Conservation (phyloP, 2,113 vertebrate genomes). For the Epinephelus lanceolatus region DNA sequence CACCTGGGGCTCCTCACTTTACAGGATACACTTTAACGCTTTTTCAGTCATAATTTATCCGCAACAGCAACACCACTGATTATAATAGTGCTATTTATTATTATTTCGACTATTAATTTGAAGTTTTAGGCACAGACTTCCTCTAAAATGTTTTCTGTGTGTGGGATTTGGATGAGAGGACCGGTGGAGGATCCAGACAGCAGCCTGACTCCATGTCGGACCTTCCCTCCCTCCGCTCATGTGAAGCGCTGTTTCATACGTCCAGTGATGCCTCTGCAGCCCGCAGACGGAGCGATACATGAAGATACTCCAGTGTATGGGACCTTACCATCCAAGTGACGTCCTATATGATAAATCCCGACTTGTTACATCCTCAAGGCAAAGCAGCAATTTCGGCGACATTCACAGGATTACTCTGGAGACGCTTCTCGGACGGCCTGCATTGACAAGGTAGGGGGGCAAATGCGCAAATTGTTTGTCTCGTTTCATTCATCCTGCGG, state of each 20-base stretch:
- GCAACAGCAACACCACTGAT: not conserved
- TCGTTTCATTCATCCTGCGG: slow-evolving; percentile 58
- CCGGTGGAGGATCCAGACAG: slow-evolving; percentile 32
- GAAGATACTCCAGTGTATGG: slow-evolving; percentile 66
- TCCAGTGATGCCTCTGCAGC: slow-evolving; percentile 76
- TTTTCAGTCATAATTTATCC: not conserved
- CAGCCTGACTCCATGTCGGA: slow-evolving; percentile 62
- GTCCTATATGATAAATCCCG: slow-evolving; percentile 37
- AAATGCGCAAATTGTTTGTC: slow-evolving; percentile 68
- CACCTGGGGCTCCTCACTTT: not conserved
- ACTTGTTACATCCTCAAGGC: slow-evolving; percentile 32
- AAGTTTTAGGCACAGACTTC: not conserved
- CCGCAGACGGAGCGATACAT: slow-evolving; percentile 68
- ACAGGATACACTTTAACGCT: accelerated
- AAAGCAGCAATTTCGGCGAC: slow-evolving; percentile 10
- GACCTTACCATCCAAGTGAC: slow-evolving; percentile 62
- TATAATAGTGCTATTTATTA: not conserved
- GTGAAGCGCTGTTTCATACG: slow-evolving; percentile 71
- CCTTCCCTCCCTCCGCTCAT: slow-evolving; percentile 52
- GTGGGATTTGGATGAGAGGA: not conserved
- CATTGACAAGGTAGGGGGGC: slow-evolving; percentile 65
- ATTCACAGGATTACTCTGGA: slow-evolving; percentile 63
- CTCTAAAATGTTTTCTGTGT: not conserved
- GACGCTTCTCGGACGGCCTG: slow-evolving; percentile 34
- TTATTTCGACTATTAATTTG: not conserved